Evolutionary conservation across 2,888 invertebrate genomes (phyloP).

Genomic region (Hecatera dysodea): DNA sequence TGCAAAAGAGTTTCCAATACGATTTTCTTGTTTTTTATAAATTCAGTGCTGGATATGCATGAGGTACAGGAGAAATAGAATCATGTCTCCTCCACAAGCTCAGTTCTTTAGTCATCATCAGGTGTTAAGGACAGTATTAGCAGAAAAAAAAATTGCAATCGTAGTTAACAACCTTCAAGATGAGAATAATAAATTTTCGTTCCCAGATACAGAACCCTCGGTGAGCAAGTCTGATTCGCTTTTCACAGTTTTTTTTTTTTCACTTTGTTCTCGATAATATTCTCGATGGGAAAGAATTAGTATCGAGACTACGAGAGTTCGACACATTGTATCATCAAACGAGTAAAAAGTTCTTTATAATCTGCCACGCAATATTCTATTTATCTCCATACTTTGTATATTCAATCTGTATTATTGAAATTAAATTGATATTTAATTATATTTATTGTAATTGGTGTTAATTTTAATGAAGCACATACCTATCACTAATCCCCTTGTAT

Average conservation of each 20-base stretch:
- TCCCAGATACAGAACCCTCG: background rate
- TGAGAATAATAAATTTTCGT: background rate
- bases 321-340: conserved; percentile 53
- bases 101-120: too few species aligned
- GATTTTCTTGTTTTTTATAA: background rate
- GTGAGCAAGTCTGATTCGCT: background rate
- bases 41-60: too few species aligned
- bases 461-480: too few species aligned
- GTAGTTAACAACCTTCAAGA: background rate
- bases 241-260: conserved; percentile 65
- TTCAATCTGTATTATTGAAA: conserved; percentile 10
- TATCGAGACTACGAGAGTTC: conserved; percentile 57
- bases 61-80: too few species aligned
- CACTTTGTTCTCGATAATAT: conserved; percentile 69
- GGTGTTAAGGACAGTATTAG: too few species aligned
- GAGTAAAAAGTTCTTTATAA: conserved; percentile 48
- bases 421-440: too few species aligned
- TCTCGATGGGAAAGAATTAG: conserved; percentile 63
- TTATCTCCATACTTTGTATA: background rate
- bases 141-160: too few species aligned
- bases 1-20: too few species aligned
- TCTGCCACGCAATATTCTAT: conserved; percentile 26
- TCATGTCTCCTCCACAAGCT: too few species aligned
- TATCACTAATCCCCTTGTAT: too few species aligned
- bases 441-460: too few species aligned